Evolutionary conservation across 1,140 invertebrate genomes (phyloP), one percentile per base, ranked within the genome.

Genomic region (Pseudomyrmex dendroicus): DNA sequence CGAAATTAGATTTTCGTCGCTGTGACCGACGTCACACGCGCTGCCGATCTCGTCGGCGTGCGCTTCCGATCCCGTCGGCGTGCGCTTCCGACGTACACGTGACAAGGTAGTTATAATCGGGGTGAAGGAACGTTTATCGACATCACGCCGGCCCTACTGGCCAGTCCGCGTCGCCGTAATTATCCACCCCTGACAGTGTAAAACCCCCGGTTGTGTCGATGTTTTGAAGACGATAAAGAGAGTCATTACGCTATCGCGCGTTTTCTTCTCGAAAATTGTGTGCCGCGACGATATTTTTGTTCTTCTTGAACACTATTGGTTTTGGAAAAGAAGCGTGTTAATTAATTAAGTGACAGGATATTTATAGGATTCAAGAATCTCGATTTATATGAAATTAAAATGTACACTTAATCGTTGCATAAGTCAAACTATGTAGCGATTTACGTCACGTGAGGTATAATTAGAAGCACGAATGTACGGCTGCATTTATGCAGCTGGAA

Each of bases 1-100:
- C 50, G 17, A 83, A 76, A 85, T 85, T 85, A 76, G 44, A 83
- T 85, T 85, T 85, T 57, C 46, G 44, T 15, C 46, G 17, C 17
- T 50, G 25, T 56, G 20, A 25, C 22, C 35, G 77, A 63, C 68
- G 35, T 73, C 7, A 73, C 17, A 46, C 35, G 35, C 35, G 35
- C 35, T 35, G 4, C 35, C 35, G 35, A 35, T 35, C n/a, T 35
- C 46, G 44, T 67, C 35, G 61, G 57, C 68, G 46, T 22, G 52
- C 20, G 48, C 68, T 78, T 78, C 68, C 10, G 52, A 15, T 35
- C n/a, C 48, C 46, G 44, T 67, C 35, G 61, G 57, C 68, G 46
- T 22, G 52, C 20, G 48, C 68, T 78, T 78, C 68, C 10, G 52
- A 15, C 15, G 25, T 77, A 77, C 50, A 44, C 17, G 46, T 70